Conservation (phyloP, 2,888 invertebrate genomes). For the Argynnis bischoffii region DNA sequence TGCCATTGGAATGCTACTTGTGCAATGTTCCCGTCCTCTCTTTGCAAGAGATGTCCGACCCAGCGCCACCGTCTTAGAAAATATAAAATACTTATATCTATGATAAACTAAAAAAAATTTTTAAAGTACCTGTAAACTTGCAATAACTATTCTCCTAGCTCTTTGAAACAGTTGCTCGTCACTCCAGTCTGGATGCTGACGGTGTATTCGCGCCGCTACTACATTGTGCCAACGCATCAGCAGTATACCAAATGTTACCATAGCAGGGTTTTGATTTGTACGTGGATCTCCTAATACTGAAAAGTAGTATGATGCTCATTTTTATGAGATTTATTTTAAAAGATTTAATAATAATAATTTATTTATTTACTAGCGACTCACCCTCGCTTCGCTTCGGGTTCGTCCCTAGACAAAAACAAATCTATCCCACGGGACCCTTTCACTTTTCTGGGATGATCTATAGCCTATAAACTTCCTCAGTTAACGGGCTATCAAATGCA, state of each 20-base stretch:
- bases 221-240: slow-evolving; percentile 98
- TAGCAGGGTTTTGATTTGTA: slow-evolving; percentile 98
- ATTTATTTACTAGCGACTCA: too few species aligned
- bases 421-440: too few species aligned
- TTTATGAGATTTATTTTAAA: background rate
- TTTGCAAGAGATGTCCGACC: too few species aligned
- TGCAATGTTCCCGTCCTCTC: too few species aligned
- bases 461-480: too few species aligned
- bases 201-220: slow-evolving; percentile 90
- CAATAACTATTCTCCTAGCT: slow-evolving; percentile 94
- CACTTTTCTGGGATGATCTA: too few species aligned
- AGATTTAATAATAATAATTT: too few species aligned
- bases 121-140: slow-evolving; percentile 91
- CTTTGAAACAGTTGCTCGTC: slow-evolving; percentile 97
- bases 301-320: slow-evolving; percentile 31
- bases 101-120: background rate
- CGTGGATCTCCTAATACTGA: slow-evolving; percentile 97
- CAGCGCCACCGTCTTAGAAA: background rate
- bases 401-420: too few species aligned
- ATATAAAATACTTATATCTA: background rate
- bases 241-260: slow-evolving; percentile 95
- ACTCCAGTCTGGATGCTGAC: slow-evolving; percentile 91
- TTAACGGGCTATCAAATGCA: too few species aligned
- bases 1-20: too few species aligned
- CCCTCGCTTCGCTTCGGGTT: too few species aligned